Conservation (phyloP, 2,797 vertebrate species). For the Numenius phaeopus region DNA sequence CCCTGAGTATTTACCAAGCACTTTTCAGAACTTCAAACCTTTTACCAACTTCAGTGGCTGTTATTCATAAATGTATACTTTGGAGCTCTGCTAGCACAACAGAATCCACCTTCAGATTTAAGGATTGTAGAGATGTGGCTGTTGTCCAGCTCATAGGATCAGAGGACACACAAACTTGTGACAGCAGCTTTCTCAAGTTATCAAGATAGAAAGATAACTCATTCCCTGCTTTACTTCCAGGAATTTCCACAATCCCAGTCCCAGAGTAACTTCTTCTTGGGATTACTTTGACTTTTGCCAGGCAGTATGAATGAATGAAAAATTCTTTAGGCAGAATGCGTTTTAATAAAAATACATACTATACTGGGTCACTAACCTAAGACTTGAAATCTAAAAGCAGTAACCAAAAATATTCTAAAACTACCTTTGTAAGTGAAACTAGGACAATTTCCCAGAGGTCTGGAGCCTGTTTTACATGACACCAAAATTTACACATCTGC, state of each 20-base stretch:
- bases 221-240: not conserved
- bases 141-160: not conserved
- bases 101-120: not conserved
- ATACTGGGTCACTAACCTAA: not conserved
- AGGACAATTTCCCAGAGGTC: not conserved
- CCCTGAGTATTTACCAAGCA: not conserved
- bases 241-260: not conserved
- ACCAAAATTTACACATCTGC: not conserved
- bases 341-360: not conserved
- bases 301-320: not conserved
- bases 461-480: not conserved
- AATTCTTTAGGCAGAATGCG: not conserved
- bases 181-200: not conserved
- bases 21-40: not conserved
- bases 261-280: not conserved
- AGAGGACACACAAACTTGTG: not conserved
- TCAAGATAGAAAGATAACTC: not conserved
- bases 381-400: not conserved
- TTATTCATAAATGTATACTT: not conserved
- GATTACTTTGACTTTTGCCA: not conserved
- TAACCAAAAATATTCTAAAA: not conserved
- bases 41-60: not conserved
- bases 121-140: not conserved
- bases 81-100: not conserved
- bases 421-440: not conserved